Percentiles rank a stretch among this genome's conserved stretches.
Conservation (phyloP, 1,140 invertebrate species). For the Dendrolimus punctatus region DNA sequence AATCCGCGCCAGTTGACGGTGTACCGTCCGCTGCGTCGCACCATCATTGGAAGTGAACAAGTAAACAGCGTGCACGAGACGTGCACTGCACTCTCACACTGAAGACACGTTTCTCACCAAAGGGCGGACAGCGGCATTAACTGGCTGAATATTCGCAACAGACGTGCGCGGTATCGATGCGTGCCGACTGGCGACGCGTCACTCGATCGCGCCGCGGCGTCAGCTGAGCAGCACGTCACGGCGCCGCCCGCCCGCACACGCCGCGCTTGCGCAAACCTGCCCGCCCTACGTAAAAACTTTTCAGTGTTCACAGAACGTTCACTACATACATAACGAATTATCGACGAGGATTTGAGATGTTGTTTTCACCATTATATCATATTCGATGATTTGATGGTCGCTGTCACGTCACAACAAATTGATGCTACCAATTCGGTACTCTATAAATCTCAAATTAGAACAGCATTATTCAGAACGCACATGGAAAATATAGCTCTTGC, state of each 20-base stretch:
- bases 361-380: no score
- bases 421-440: no score
- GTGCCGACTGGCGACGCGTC: conserved; percentile 31
- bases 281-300: conserved; percentile 4
- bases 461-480: no score
- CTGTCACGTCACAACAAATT: no score
- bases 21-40: conserved; percentile 65
- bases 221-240: conserved; percentile 50
- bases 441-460: no score
- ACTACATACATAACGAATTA: no score
- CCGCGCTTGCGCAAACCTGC: conserved; percentile 20
- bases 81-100: conserved; percentile 7
- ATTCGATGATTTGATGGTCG: no score
- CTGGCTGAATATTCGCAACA: conserved; percentile 18
- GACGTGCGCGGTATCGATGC: conserved; percentile 43
- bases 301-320: no score
- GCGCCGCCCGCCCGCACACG: conserved; percentile 28
- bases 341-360: no score
- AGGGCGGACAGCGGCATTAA: conserved; percentile 23
- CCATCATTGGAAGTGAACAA: conserved; percentile 49
- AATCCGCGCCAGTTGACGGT: conserved; percentile 67
- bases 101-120: conserved; percentile 16
- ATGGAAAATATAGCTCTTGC: no score
- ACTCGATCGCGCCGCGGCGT: conserved; percentile 37
- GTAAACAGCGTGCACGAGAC: conserved; percentile 16